Conservation (phyloP, 2,888 invertebrate species). For the Hipparchia sbordonii region DNA sequence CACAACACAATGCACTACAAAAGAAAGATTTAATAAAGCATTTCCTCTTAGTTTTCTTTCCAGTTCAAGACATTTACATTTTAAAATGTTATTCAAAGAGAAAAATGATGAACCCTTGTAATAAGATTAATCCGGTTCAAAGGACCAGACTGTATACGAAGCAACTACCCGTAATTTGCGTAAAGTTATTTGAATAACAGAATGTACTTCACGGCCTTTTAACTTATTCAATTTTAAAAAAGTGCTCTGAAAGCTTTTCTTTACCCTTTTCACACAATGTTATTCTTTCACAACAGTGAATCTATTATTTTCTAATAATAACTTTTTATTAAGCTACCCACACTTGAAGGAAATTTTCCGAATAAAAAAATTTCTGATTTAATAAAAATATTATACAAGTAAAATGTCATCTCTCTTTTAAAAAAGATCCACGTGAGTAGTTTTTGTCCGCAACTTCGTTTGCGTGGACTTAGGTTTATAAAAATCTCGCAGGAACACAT, state of each 20-base stretch:
- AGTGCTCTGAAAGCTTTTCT: background rate
- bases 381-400: too few relatives aligned
- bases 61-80: background rate
- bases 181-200: constrained; percentile 6
- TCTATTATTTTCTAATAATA: too few relatives aligned
- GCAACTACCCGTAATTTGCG: background rate
- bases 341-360: too few relatives aligned
- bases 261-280: background rate
- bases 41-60: background rate
- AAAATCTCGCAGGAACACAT: too few relatives aligned
- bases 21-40: background rate
- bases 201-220: constrained; percentile 1
- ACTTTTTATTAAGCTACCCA: too few relatives aligned
- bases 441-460: too few relatives aligned
- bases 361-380: too few relatives aligned
- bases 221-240: background rate
- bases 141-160: constrained; percentile 9
- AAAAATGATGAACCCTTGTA: background rate
- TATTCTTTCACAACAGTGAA: too few relatives aligned
- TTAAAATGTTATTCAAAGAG: background rate
- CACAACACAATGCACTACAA: too few relatives aligned
- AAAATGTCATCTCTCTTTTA: too few relatives aligned
- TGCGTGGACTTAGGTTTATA: too few relatives aligned
- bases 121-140: constrained; percentile 5
- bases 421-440: too few relatives aligned